Evolutionary conservation across 1,140 invertebrate species (phyloP), one percentile per base, ranked within the genome.

Genomic region (Zaprionus ghesquierei): DNA sequence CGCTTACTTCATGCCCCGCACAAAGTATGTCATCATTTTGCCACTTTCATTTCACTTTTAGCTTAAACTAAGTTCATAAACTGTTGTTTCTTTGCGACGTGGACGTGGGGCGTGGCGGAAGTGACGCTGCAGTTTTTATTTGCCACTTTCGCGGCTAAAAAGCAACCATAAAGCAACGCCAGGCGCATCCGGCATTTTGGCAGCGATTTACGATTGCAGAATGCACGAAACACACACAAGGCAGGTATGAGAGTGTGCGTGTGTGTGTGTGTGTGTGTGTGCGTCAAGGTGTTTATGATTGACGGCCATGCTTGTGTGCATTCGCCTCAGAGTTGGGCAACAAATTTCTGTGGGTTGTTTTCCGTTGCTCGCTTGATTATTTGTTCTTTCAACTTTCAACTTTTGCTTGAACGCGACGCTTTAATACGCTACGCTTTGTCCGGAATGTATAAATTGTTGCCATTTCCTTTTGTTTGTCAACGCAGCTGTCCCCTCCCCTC

Each of bases 381-480:
- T 79, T 82, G 81, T 65, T 79, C 60, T 75, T 78, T 75, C 35
- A 71, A 77, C 75, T 77, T 77, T 77, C 59, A 74, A 71, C 60
- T 82, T 81, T 74, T 44, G 60, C 38, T 20, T 58, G 80, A 65
- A 69, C 68, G 81, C 68, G 31, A 18, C 63, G 73, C 66, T 75
- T 75, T 72, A 87, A 81, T 87, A 29, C 46, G 41, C 25, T 53
- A 62, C 68, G 75, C 64, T 53, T 60, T 87, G 71, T 69, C 49
- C 75, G 55, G 63, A 75, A 71, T 72, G 75, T 29, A 86, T 89
- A 89, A 89, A 86, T 86, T 87, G 82, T 82, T 56, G 71, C 68
- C 79, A 66, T 87, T 87, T 87, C 82, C 82, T 76, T 82, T 82
- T 87, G 71, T 82, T 87, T 87, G 82, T 84, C 75, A 87, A 79